Base-by-base conservation (phyloP, 2,888 invertebrate genomes). In the Drosophila tripunctata region DNA sequence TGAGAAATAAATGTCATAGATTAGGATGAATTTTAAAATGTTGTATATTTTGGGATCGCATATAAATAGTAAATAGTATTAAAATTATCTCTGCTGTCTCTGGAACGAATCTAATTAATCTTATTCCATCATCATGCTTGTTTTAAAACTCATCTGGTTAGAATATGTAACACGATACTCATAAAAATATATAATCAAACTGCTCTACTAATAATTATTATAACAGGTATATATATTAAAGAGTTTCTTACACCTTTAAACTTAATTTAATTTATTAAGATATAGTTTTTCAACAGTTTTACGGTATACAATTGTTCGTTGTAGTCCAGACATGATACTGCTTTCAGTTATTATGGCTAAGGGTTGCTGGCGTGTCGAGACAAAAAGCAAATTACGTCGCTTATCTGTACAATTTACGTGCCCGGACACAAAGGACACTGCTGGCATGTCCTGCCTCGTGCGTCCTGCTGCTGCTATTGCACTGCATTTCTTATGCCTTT, bases 321-420 rank as follows among this genome's bases (percentile, higher is more conserved):
- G 50, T 24, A 10, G 22, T 12, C 15, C 8, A 27, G n/a, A 17
- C 10, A 36, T 19, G 24, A 19, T 17, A 15, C 10, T 2, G 4
- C 3, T 30, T 35, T 17, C 22, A 30, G 52, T 69, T 65, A 56
- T 71, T 54, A 51, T 63, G 35, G 63, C n/a, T 19, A 17, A 21
- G 44, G 44, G 48, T 50, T 48, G 60, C 40, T 64, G 44, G 56
- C 40, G 57, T 68, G 63, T 54, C 58, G 65, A 51, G 60, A 67
- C 78, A 74, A 71, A 77, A 75, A 67, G 63, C 71, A 77, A 77
- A 77, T 77, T 74, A 66, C 66, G 66, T 47, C 69, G 66, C 67
- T 74, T 77, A 77, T 77, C 77, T 77, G 65, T 58, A 66, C 74
- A 70, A 67, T 66, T 76, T 74, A 74, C 76, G 76, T 75, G 75